Conservation (phyloP, 1,140 invertebrate genomes). For the Theocolax elegans region DNA sequence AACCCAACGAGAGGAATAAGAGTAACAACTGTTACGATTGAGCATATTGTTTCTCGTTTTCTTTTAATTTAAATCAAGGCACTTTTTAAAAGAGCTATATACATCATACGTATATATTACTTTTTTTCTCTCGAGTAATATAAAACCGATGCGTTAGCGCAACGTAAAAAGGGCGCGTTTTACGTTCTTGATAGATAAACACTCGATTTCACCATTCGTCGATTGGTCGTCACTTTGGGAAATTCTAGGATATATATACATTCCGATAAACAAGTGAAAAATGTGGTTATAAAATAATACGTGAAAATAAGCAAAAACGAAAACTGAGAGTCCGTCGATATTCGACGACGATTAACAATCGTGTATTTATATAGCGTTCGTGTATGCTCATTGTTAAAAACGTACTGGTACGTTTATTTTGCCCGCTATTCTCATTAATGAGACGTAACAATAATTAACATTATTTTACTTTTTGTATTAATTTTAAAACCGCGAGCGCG, state of each 20-base stretch:
- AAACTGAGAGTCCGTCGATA: slow-evolving; percentile 20
- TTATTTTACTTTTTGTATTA: slow-evolving; percentile 10
- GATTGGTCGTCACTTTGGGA: slow-evolving; percentile 4
- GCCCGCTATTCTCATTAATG: not conserved
- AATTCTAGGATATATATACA: slow-evolving; percentile 46
- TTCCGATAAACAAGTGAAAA: slow-evolving; percentile 36
- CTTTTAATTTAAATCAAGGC: not conserved
- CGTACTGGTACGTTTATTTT: slow-evolving; percentile 62
- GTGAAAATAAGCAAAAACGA: slow-evolving; percentile 24
- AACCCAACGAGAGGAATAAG: no score
- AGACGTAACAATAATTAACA: not conserved
- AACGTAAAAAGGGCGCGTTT: not conserved
- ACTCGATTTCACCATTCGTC: slow-evolving; percentile 34
- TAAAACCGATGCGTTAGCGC: no score
- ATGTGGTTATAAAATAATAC: slow-evolving; percentile 22
- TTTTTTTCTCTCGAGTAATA: no score
- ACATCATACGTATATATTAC: no score
- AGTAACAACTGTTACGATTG: no score
- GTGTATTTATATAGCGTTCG: slow-evolving; percentile 24
- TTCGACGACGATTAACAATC: slow-evolving; percentile 19
- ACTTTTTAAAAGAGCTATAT: no score
- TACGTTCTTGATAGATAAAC: not conserved
- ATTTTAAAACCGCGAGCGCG: not conserved
- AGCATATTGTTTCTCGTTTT: slow-evolving; percentile 5
- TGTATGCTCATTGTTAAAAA: slow-evolving; percentile 55